Evolutionary conservation across 2,888 invertebrate species (phyloP).

Genomic region (Amitus sp.): DNA sequence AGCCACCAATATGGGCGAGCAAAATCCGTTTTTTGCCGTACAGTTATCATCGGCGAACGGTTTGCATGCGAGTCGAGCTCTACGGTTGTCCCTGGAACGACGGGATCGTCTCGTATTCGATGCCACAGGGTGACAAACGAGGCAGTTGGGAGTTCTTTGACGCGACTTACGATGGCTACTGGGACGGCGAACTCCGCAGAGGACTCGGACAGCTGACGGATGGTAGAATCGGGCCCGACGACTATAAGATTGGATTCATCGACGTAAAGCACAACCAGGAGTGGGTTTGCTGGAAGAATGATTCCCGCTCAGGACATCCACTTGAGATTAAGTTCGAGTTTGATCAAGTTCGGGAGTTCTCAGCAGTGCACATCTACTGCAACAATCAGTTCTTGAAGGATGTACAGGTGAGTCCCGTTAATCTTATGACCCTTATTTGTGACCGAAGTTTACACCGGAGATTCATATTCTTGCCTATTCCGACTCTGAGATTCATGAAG

Average conservation of each 20-base stretch:
- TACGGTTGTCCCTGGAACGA: constrained; percentile 90
- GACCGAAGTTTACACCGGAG: constrained; percentile 22
- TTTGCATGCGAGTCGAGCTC: constrained; percentile 91
- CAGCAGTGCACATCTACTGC: constrained; percentile 81
- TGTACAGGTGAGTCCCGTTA: constrained; percentile 72
- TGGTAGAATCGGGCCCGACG: constrained; percentile 81
- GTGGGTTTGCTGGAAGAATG: constrained; percentile 93
- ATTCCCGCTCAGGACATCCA: constrained; percentile 72
- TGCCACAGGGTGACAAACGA: constrained; percentile 87
- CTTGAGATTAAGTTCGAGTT: constrained; percentile 83
- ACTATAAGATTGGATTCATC: constrained; percentile 75
- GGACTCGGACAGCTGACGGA: constrained; percentile 89
- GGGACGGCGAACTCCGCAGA: constrained; percentile 78
- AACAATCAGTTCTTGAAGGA: constrained; percentile 89
- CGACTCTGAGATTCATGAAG: too few relatives aligned
- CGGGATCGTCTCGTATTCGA: constrained; percentile 85
- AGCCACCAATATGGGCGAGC: constrained; percentile 87
- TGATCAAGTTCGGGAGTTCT: constrained; percentile 88
- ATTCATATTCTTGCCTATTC: constrained; percentile 23
- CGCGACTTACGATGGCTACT: constrained; percentile 85
- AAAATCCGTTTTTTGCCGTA: constrained; percentile 87
- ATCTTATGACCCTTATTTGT: constrained; percentile 24
- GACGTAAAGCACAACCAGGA: constrained; percentile 74
- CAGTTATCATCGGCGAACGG: constrained; percentile 83
- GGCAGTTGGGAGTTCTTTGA: constrained; percentile 86